phyloP scores from a whole-genome alignment of 2,113 vertebrate genomes.

The Nibea albiflora region DNA sequence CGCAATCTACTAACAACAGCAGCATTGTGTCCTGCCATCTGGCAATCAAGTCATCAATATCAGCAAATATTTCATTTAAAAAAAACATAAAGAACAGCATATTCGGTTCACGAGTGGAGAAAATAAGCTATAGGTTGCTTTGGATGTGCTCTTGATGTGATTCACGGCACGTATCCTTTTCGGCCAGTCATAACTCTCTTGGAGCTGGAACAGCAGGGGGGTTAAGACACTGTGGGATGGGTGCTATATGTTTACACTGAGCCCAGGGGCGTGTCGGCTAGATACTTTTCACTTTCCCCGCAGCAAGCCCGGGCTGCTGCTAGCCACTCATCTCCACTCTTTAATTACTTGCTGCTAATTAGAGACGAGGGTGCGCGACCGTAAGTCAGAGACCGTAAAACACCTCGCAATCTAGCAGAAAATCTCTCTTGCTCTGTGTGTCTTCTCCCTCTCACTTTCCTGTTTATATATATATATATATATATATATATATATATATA shows the following conservation, averaged over 20 bases:
- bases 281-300: constrained; percentile 66
- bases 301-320: constrained; percentile 21
- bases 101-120: not conserved
- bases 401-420: constrained; percentile 26
- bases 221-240: constrained; percentile 24
- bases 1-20: constrained; percentile 17
- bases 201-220: constrained; percentile 26
- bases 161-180: constrained; percentile 19
- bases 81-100: constrained; percentile 7
- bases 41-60: not conserved
- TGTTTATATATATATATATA: not conserved
- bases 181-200: constrained; percentile 11
- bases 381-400: constrained; percentile 60
- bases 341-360: constrained; percentile 76
- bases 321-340: constrained; percentile 52
- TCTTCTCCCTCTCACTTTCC: constrained; percentile 10
- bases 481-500: not conserved
- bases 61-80: constrained; percentile 13
- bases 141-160: not conserved
- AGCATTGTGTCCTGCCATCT: constrained; percentile 22
- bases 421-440: not conserved
- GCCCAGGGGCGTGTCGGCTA: constrained; percentile 33
- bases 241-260: constrained; percentile 52
- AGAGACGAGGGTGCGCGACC: constrained; percentile 43
- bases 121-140: not conserved